Percentiles rank a stretch among this genome's conserved stretches.
These are phyloP conservation scores for Eidolon helvum DNA, from an alignment of 2,113 vertebrate species.

Conservation along the genomic window DNA sequence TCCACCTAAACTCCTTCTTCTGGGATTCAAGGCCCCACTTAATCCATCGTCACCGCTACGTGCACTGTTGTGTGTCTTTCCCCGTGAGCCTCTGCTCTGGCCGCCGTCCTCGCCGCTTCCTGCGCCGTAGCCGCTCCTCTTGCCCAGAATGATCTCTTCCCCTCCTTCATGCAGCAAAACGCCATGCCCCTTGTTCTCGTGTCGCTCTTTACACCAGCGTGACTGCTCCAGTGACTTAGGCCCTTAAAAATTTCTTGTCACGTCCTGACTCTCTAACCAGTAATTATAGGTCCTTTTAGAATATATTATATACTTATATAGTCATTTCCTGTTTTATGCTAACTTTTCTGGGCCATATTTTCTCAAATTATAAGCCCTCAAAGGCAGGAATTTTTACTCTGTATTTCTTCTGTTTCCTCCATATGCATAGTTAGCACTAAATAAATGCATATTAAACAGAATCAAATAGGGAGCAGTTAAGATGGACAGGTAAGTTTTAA, in stretches of 20 bases:
- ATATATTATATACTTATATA: neutral
- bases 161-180: fast-evolving
- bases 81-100: neutral
- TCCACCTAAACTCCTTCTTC: neutral
- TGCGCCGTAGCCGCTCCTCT: neutral
- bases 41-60: fast-evolving
- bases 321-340: neutral
- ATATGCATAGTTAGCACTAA: neutral
- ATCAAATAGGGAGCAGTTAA: neutral
- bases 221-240: neutral
- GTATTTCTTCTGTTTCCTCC: neutral
- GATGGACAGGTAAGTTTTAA: neutral
- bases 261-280: neutral
- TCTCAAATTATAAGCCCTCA: neutral
- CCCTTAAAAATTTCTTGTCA: neutral
- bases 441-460: neutral
- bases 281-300: neutral
- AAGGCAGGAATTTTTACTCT: neutral
- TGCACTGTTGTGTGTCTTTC: neutral
- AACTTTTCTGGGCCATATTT: neutral
- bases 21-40: neutral
- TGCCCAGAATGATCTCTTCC: neutral
- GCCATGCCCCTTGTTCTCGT: neutral
- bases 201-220: neutral
- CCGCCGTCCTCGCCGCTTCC: fast-evolving